Percentiles rank a stretch among this genome's conserved stretches.
Evolutionary conservation across 1,140 invertebrate species (phyloP).

Genomic region (Diachasmimorpha longicaudata): DNA sequence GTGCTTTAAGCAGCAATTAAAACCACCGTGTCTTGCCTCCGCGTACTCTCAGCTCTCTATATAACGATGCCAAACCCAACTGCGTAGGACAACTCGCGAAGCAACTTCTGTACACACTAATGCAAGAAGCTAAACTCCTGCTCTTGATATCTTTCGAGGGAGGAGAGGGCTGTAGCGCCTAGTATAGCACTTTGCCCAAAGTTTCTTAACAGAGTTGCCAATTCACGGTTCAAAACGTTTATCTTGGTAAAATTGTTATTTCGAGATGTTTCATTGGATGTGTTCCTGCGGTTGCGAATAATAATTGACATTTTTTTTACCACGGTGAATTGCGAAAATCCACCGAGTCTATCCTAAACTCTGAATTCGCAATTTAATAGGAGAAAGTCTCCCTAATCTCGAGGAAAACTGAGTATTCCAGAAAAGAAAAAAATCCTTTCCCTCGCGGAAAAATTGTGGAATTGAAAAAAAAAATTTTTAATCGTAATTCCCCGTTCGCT

Average conservation of each 20-base stretch:
- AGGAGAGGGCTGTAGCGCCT: neutral
- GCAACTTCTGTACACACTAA: slow-evolving; percentile 35
- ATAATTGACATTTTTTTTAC: no score
- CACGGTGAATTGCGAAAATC: no score
- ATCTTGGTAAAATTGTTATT: neutral
- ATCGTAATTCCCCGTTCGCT: neutral
- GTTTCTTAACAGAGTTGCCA: neutral
- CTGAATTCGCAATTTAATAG: no score
- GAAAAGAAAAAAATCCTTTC: no score
- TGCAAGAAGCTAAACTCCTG: neutral
- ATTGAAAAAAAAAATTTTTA: no score
- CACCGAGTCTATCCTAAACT: no score
- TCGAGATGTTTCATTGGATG: neutral
- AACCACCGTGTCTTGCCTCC: slow-evolving; percentile 37
- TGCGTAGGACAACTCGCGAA: slow-evolving; percentile 39
- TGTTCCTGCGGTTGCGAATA: neutral
- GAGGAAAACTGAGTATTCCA: no score
- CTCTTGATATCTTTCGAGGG: neutral
- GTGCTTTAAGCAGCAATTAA: slow-evolving; percentile 53
- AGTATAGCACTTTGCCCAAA: neutral
- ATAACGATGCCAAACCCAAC: slow-evolving; percentile 7
- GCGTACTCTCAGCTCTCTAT: neutral
- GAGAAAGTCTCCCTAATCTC: no score
- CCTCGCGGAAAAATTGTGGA: no score
- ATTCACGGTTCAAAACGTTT: neutral